Evolutionary conservation across 1,140 invertebrate genomes (phyloP), one percentile per base, ranked within the genome.

Genomic region (Babylonia areolata): DNA sequence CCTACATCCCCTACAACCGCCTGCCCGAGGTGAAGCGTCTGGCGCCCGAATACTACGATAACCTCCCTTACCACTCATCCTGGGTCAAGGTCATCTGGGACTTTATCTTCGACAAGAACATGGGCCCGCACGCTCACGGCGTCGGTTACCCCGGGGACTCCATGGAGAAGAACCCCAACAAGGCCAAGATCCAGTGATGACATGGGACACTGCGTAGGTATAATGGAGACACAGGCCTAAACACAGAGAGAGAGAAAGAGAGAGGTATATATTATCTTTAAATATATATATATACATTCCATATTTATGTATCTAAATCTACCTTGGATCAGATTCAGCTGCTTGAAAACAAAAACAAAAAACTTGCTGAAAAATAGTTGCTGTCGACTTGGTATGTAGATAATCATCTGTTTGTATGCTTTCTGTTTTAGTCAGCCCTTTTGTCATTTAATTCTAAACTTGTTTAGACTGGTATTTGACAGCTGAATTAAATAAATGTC

Each of bases 1-100:
- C 93, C 0, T 93, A 94, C 84, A 92, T 94, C 23, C 90, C 93
- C 2, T 93, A 92, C 85, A 91, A 87, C 40, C 89, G 90, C 33
- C 86, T 94, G 42, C 90, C 92, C 28, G 89, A 93, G 79, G 88
- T 94, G 12, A 97, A 97, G 93, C 96, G 96, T 90, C 99, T 99
- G 88, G 99, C 99, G 0, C 94, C 97, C 0, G 99, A 99, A 94
- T 99, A 97, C 94, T 99, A 99, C 93, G 97, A 99, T 84, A 95
- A 97, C 90, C 95, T 99, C 86, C 98, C 98, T 0, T 97, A 98
- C 88, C 99, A 99, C 92, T 95, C 97, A 89, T 99, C 98, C 15
- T 99, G 98, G 98, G 95, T 96, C 0, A 96, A 96, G 69, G 93
- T 94, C 2, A 84, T 94, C 0, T 94, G 93, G 93, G 92, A 94